Evolutionary conservation across 2,113 vertebrate genomes (phyloP), one percentile per base, ranked within the genome.

Genomic region (Gambusia affinis): DNA sequence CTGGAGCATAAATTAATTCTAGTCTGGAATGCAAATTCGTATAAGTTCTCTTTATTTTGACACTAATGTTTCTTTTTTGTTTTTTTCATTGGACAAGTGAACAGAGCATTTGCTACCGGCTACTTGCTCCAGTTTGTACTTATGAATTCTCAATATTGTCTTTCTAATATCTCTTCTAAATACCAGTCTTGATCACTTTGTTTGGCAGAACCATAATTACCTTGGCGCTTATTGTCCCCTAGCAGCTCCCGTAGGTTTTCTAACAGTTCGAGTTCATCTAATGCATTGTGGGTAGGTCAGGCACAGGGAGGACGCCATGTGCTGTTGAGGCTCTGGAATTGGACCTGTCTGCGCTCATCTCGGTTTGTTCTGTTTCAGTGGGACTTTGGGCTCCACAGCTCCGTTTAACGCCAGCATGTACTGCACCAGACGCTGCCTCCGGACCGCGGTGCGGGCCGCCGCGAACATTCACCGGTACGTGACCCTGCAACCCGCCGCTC

Each of bases 201-300:
- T 17, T 19, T 47, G 44, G 24, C 27, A 57, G 51, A 57, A 11
- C 7, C 19, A 57, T 24, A 57, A 10, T 57, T 57, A 11, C 3
- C 11, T 27, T 30, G 0, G 12, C 64, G 42, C 33, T 4, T 1
- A 1, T 0, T 79, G 83, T 83, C 72, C 79, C 63, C 60, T 0
- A 0, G 1, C 22, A 39, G 64, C 47, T 47, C 1, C 90, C 82
- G 70, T 91, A 80, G 51, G 0, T 29, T 28, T 76, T n/a, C 66
- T 28, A 51, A 63, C 67, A 75, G 74, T 80, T 76, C 60, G 28
- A 75, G 74, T 81, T 76, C 60, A 29, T 62, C 88, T 65, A 28
- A 0, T 89, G 95, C 85, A 92, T 92, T 92, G 78, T 90, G 94
- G 94, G 94, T 94, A 94, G 92, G 94, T 94, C 94, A 95, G 92